Evolutionary conservation across 2,113 vertebrate genomes (phyloP).

Genomic region (Rhabdomys dilectus): DNA sequence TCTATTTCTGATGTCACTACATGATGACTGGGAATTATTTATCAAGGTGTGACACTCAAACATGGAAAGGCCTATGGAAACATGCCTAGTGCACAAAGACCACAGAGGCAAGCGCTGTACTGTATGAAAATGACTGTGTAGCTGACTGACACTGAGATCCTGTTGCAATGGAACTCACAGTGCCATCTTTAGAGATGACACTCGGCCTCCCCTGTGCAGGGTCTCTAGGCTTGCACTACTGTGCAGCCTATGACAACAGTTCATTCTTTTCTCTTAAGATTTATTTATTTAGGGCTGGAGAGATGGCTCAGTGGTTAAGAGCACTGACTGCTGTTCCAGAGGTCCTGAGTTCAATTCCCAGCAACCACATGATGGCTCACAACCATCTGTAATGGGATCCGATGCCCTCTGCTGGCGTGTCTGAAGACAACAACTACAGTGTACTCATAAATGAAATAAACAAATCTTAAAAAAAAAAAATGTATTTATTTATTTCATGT

Average conservation of each 20-base stretch:
- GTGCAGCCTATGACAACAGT: not conserved
- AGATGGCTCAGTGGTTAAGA: too few relatives aligned
- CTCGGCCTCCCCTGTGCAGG: not conserved
- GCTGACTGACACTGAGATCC: too few relatives aligned
- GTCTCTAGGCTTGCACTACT: not conserved
- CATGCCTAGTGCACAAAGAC: slow-evolving; percentile 91
- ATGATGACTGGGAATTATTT: not conserved
- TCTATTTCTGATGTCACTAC: not conserved
- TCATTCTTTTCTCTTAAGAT: not conserved
- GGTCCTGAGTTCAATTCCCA: too few relatives aligned
- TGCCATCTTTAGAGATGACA: slow-evolving; percentile 26
- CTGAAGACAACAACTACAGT: too few relatives aligned
- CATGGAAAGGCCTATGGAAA: not conserved
- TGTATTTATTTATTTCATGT: too few relatives aligned
- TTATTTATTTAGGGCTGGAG: too few relatives aligned
- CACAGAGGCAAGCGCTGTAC: slow-evolving; percentile 96
- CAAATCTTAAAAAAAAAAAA: too few relatives aligned
- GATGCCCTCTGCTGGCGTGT: too few relatives aligned
- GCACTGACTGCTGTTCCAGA: too few relatives aligned
- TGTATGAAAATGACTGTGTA: slow-evolving; percentile 94
- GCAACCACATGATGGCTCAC: too few relatives aligned
- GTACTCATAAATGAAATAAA: too few relatives aligned
- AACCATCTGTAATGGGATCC: too few relatives aligned
- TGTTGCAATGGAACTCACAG: slow-evolving; percentile 90
- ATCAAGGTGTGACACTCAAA: not conserved